These are phyloP conservation scores for Rhabdophis nuchalis DNA, from an alignment of 2,797 vertebrate genomes.

Conservation along the genomic window DNA sequence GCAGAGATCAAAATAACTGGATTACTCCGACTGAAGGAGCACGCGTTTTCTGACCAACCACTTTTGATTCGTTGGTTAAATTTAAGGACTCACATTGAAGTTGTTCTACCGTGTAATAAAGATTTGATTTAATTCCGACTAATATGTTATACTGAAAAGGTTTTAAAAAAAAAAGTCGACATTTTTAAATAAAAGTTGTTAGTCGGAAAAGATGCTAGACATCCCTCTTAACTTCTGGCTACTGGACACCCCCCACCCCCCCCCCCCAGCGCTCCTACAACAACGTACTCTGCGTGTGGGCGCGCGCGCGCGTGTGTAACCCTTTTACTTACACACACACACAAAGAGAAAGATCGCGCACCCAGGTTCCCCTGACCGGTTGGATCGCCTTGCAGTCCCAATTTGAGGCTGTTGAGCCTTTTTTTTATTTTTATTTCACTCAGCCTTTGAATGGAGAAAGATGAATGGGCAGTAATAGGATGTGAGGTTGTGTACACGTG, in stretches of 20 bases:
- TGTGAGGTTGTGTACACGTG: neutral
- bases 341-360: too few relatives aligned
- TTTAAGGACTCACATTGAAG: neutral
- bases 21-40: neutral
- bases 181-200: neutral
- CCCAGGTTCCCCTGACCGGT: too few relatives aligned
- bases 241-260: too few relatives aligned
- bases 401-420: constrained; percentile 8
- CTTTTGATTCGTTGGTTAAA: neutral
- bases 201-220: neutral
- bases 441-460: constrained; percentile 27
- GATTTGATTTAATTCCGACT: neutral
- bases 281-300: neutral
- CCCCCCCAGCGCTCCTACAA: neutral
- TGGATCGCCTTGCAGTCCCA: too few relatives aligned
- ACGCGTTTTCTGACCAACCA: neutral
- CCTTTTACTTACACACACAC: neutral
- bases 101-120: neutral
- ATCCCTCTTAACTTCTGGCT: neutral
- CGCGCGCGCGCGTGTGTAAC: neutral
- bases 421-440: neutral
- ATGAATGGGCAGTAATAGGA: neutral
- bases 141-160: neutral
- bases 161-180: neutral
- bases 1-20: neutral